Evolutionary conservation across 1,140 invertebrate species (phyloP).

Genomic region (Drosophila albomicans): DNA sequence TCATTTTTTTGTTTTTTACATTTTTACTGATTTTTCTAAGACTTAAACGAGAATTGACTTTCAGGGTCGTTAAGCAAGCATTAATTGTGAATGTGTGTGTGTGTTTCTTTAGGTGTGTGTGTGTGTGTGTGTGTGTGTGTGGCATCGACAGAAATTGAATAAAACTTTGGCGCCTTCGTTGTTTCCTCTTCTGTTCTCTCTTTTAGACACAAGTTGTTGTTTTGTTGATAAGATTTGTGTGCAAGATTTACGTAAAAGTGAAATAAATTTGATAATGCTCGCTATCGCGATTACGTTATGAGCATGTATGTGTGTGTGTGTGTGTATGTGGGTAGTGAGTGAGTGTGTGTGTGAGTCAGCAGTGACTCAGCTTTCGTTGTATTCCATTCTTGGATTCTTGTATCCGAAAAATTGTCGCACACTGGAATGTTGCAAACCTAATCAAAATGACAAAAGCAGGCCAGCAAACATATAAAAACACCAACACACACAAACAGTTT

Average conservation of each 20-base stretch:
- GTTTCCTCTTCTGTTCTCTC: background rate
- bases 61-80: slow-evolving; percentile 45
- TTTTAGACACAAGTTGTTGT: background rate
- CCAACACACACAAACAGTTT: background rate
- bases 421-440: slow-evolving; percentile 50
- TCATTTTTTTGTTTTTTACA: slow-evolving; percentile 6
- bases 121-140: background rate
- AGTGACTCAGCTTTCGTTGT: slow-evolving; percentile 49
- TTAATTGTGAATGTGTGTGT: slow-evolving; percentile 1
- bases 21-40: slow-evolving; percentile 13
- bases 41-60: slow-evolving; percentile 48
- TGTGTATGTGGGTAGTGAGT: background rate
- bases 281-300: slow-evolving; percentile 35
- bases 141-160: slow-evolving; percentile 15
- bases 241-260: slow-evolving; percentile 50
- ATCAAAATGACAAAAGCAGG: slow-evolving; percentile 9
- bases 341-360: slow-evolving; percentile 31
- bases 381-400: slow-evolving; percentile 42
- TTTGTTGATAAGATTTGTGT: slow-evolving; percentile 48
- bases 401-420: slow-evolving; percentile 57
- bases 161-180: slow-evolving; percentile 3
- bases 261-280: slow-evolving; percentile 50
- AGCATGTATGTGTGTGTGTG: background rate
- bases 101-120: background rate
- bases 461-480: slow-evolving; percentile 3